Evolutionary conservation across 1,140 invertebrate species (phyloP).

Genomic region (Drosophila dunni): DNA sequence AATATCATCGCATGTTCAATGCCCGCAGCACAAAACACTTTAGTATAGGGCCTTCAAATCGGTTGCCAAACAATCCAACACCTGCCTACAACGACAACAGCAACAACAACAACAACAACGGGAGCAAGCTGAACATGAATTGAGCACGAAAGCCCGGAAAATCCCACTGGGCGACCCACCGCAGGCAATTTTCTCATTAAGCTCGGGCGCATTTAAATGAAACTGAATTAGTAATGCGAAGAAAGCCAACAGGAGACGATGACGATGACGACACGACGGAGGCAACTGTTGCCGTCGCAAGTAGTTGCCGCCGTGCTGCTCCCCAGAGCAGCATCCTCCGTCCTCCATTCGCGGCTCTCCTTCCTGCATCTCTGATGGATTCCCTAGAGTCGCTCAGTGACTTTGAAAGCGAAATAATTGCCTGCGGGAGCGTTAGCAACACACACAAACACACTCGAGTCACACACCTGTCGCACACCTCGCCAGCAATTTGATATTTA

Average conservation of each 20-base stretch:
- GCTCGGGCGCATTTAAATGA: conserved; percentile 78
- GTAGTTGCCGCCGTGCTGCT: conserved; percentile 12
- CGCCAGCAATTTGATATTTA: conserved; percentile 22
- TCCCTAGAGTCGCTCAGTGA: conserved; percentile 45
- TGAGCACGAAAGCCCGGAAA: conserved; percentile 17
- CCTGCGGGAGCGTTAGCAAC: conserved; percentile 60
- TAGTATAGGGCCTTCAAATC: conserved; percentile 22
- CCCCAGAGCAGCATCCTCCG: conserved; percentile 10
- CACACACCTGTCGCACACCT: conserved; percentile 36
- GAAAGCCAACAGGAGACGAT: conserved; percentile 48
- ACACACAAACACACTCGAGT: background rate
- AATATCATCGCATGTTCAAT: conserved; percentile 41
- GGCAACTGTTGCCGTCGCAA: conserved; percentile 42
- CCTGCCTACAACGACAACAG: conserved; percentile 13
- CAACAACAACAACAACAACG: background rate
- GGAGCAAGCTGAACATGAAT: background rate
- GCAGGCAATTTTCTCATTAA: conserved; percentile 82
- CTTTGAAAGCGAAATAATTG: conserved; percentile 72
- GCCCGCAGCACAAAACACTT: conserved; percentile 40
- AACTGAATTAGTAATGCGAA: conserved; percentile 80
- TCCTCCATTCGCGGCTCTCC: background rate
- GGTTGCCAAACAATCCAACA: conserved; percentile 40
- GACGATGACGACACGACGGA: background rate
- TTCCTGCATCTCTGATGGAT: conserved; percentile 51
- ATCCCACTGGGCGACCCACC: conserved; percentile 53